phyloP scores from a whole-genome alignment of 1,140 invertebrate species.

The Charaxes varanes region DNA sequence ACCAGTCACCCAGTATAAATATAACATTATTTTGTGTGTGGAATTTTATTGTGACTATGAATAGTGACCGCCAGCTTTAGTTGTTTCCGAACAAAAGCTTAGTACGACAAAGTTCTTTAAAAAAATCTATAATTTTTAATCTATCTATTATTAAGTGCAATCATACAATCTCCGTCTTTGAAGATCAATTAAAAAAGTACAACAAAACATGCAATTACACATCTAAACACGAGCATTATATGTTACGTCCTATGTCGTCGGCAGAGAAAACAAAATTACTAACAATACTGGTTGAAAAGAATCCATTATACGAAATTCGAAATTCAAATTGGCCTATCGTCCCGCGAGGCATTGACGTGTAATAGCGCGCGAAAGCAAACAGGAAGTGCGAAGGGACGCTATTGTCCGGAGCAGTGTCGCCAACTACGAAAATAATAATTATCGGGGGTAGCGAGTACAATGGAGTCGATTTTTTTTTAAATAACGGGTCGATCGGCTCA shows the following conservation, averaged over 20 bases:
- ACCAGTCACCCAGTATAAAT: no score
- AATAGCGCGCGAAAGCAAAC: constrained; percentile 71
- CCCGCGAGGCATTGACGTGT: constrained; percentile 59
- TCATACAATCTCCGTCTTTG: constrained; percentile 9
- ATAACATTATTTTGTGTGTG: no score
- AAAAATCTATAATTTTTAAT: neutral
- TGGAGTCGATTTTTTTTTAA: constrained; percentile 37
- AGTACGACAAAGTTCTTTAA: no score
- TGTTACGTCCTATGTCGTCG: constrained; percentile 8
- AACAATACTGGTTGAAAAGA: constrained; percentile 40
- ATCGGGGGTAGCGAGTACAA: constrained; percentile 59
- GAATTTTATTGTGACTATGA: no score
- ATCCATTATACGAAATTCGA: constrained; percentile 54
- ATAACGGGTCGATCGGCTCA: constrained; percentile 67
- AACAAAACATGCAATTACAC: constrained; percentile 25
- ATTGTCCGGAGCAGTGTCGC: constrained; percentile 65
- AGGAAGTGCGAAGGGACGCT: constrained; percentile 60
- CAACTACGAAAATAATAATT: constrained; percentile 73
- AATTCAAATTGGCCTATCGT: constrained; percentile 69
- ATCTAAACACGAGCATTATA: constrained; percentile 16
- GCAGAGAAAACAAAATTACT: constrained; percentile 49
- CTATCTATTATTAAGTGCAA: neutral
- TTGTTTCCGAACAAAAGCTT: no score
- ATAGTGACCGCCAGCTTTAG: no score
- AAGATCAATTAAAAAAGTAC: constrained; percentile 20